A percentile compares a stretch with the other conserved stretches of the same genome.
phyloP scores from a whole-genome alignment of 2,113 vertebrate species.

The Dromas ardeola region DNA sequence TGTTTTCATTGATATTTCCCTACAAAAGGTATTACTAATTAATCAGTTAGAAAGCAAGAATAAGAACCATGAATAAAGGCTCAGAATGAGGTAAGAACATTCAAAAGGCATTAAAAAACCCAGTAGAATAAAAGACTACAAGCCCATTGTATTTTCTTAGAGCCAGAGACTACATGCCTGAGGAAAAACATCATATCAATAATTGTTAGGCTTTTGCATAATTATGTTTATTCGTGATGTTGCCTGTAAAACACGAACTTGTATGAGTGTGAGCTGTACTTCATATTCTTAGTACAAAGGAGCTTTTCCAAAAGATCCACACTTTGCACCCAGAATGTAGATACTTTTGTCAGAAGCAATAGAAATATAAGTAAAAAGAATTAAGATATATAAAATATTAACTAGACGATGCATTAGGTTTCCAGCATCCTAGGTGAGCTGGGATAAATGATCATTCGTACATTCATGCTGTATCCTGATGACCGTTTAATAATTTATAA shows the following conservation, averaged over 20 bases:
- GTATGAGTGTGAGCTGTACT: neutral
- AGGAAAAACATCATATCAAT: neutral
- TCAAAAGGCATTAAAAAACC: neutral
- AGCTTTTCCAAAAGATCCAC: neutral
- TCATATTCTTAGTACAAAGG: neutral
- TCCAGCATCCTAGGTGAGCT: neutral
- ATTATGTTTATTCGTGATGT: neutral
- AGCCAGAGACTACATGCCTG: neutral
- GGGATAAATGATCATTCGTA: neutral
- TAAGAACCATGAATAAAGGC: neutral
- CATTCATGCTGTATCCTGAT: neutral
- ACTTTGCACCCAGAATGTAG: neutral
- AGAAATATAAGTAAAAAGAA: neutral
- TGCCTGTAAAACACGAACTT: neutral
- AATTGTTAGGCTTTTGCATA: neutral
- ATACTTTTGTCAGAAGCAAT: neutral
- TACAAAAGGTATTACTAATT: neutral
- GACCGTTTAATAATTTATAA: neutral
- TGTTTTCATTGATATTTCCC: neutral
- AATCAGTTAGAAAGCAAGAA: neutral
- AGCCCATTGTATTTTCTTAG: neutral
- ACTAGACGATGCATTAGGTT: neutral
- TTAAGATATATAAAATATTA: neutral
- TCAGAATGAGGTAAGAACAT: neutral
- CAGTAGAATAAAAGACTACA: neutral